Conservation (phyloP, 2,113 vertebrate species). For the Monarcha castaneiventris region DNA sequence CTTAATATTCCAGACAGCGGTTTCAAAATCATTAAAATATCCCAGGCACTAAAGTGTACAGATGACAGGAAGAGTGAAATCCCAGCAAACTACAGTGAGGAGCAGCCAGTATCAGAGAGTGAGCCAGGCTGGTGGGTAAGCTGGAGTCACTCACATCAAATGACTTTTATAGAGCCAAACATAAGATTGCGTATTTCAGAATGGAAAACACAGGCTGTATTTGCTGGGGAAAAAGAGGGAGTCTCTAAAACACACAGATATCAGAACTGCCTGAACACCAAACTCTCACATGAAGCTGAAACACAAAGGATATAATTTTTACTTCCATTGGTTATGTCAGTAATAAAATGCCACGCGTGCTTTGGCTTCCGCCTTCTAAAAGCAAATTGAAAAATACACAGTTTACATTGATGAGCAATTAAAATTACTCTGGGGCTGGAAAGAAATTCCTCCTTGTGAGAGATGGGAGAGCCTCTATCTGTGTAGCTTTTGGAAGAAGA, state of each 20-base stretch:
- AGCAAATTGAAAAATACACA: neutral
- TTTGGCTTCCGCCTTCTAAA: neutral
- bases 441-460: neutral
- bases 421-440: neutral
- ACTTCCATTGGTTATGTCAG: neutral
- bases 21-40: neutral
- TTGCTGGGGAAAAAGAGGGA: neutral
- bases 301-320: neutral
- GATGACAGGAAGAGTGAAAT: neutral
- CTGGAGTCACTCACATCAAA: neutral
- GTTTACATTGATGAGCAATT: neutral
- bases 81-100: neutral
- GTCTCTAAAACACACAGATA: neutral
- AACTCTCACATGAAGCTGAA: neutral
- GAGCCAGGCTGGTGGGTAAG: neutral
- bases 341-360: accelerated
- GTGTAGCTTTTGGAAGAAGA: neutral
- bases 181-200: neutral
- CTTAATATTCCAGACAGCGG: neutral
- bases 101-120: neutral
- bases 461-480: neutral
- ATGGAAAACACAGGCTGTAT: neutral
- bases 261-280: neutral
- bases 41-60: neutral
- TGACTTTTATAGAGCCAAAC: neutral